Conservation (phyloP, 1,140 invertebrate genomes). For the Drosophila pectinifera region DNA sequence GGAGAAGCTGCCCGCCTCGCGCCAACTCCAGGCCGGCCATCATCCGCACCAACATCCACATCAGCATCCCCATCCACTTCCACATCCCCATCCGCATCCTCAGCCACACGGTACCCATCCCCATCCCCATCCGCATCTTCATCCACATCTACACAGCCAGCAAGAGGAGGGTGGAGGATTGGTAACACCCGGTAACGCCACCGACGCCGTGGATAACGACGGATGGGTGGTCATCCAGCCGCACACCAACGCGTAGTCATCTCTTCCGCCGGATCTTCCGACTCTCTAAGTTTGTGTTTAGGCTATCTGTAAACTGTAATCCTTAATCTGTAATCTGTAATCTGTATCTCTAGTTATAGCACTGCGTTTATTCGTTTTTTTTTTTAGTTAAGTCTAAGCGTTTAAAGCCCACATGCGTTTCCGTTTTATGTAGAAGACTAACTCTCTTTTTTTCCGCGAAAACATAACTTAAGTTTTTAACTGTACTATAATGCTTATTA, state of each 20-base stretch:
- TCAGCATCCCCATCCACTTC: not conserved
- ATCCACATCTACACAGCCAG: slow-evolving; percentile 11
- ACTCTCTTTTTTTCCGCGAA: not conserved
- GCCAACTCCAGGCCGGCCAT: slow-evolving; percentile 38
- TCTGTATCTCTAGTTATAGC: slow-evolving; percentile 30
- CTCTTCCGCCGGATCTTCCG: slow-evolving; percentile 5
- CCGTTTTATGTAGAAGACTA: slow-evolving; percentile 12
- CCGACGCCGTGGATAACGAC: slow-evolving; percentile 59
- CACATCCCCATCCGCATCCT: not conserved
- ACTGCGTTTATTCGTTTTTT: slow-evolving; percentile 14
- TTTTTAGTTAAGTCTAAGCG: slow-evolving; percentile 29
- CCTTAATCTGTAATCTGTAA: slow-evolving; percentile 13
- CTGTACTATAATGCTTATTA: slow-evolving; percentile 14
- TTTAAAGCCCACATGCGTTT: slow-evolving; percentile 23
- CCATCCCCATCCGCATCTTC: slow-evolving; percentile 1
- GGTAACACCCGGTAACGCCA: not conserved
- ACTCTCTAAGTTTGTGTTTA: slow-evolving; percentile 22
- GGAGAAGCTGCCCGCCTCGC: slow-evolving; percentile 58
- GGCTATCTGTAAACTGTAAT: slow-evolving; percentile 30
- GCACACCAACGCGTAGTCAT: slow-evolving; percentile 53
- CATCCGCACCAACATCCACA: not conserved
- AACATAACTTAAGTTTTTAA: slow-evolving; percentile 27
- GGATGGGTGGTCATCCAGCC: slow-evolving; percentile 72
- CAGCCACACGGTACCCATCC: slow-evolving; percentile 8
- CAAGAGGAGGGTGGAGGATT: slow-evolving; percentile 15